Evolutionary conservation across 2,888 invertebrate species (phyloP), one percentile per base, ranked within the genome.

Genomic region (Marasmarcha lunaedactyla): DNA sequence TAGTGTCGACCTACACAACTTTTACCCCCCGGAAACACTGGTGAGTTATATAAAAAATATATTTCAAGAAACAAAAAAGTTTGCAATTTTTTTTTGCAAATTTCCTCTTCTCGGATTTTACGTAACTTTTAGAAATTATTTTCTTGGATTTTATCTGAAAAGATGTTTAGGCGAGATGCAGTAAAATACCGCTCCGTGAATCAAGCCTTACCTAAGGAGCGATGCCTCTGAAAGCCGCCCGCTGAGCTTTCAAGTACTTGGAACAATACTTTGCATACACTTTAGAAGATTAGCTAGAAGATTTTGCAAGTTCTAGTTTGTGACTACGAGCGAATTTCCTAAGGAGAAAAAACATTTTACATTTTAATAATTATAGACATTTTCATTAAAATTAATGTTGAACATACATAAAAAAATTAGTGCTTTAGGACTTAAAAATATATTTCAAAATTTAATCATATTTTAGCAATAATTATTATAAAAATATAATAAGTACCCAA

Each of bases 151-250:
- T 56, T n/a, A n/a, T n/a, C n/a, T n/a, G n/a, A n/a, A n/a, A n/a
- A n/a, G n/a, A n/a, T n/a, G n/a, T n/a, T n/a, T n/a, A n/a, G n/a
- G n/a, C n/a, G n/a, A n/a, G n/a, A n/a, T n/a, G n/a, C n/a, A n/a
- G n/a, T n/a, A 43, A 55, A 30, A 30, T 30, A 30, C 6, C 9
- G 11, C 11, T 9, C n/a, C 30, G 11, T 30, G 30, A 9, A 30
- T 30, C 30, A 30, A 11, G 20, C 20, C 20, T 30, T 3, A n/a
- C 3, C 30, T 30, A 30, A 7, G 2, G 30, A 7, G 11, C 30
- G 30, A 9, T n/a, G 57, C 61, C 55, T 59, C 65, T 69, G 68
- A 68, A 71, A 63, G 65, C 68, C 64, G 66, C 68, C 58, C 54
- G 48, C 51, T 46, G 61, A 72, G 73, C 72, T 72, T 73, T 71